These are phyloP conservation scores for Stenodera caucasica DNA, from an alignment of 2,888 invertebrate genomes.

Conservation along the genomic window DNA sequence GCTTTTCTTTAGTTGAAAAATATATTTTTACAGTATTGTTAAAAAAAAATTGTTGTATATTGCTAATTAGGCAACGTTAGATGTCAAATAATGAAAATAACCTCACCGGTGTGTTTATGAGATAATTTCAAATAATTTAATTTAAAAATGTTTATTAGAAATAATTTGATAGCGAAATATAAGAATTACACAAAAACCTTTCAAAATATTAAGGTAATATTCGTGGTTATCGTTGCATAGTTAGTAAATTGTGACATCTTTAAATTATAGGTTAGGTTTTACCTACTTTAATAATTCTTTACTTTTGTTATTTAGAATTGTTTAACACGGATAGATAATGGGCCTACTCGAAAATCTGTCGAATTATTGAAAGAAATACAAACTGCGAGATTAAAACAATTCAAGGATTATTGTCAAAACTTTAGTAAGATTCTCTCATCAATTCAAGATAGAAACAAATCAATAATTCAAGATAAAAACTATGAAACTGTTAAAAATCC, in stretches of 20 bases:
- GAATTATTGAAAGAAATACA: not conserved
- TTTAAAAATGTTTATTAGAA: constrained; percentile 21
- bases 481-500: not conserved
- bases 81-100: not conserved
- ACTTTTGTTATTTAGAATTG: constrained; percentile 15
- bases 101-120: not conserved
- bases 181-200: constrained; percentile 26
- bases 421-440: constrained; percentile 10
- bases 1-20: no score
- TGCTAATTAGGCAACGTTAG: not conserved
- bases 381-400: not conserved
- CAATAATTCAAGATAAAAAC: constrained; percentile 4
- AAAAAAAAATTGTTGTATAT: no score
- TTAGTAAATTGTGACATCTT: not conserved
- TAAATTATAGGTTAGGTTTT: constrained; percentile 24
- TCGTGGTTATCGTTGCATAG: not conserved
- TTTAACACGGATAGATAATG: not conserved
- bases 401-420: constrained; percentile 6
- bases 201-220: constrained; percentile 31
- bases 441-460: constrained; percentile 16
- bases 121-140: not conserved
- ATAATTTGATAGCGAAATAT: constrained; percentile 28
- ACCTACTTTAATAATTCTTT: not conserved
- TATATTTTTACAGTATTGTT: no score
- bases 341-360: not conserved